These are phyloP conservation scores for Aporophyla lueneburgensis DNA, from an alignment of 2,888 invertebrate species.

Conservation along the genomic window DNA sequence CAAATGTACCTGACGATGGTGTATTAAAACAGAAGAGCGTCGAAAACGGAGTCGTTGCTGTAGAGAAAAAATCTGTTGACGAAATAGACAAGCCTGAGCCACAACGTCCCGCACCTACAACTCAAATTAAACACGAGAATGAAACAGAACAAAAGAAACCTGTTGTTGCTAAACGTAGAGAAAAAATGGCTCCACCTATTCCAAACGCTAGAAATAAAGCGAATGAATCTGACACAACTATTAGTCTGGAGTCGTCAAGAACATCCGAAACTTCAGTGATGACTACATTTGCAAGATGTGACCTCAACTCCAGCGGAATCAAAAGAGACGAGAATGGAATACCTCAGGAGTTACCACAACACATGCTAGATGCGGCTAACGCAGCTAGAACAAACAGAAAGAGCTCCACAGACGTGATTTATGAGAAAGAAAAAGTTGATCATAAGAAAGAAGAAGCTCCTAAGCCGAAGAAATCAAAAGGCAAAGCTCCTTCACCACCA, in stretches of 20 bases:
- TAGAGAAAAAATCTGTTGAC: conserved; percentile 82
- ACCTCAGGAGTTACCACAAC: conserved; percentile 93
- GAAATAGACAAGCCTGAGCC: conserved; percentile 86
- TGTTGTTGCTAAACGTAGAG: conserved; percentile 89
- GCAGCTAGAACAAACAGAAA: conserved; percentile 93
- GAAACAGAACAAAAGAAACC: conserved; percentile 87
- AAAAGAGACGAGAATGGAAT: conserved; percentile 91
- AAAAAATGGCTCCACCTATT: conserved; percentile 88
- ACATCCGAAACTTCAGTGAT: conserved; percentile 79
- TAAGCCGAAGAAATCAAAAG: conserved; percentile 92
- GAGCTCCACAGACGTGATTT: conserved; percentile 83
- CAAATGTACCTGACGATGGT: conserved; percentile 89
- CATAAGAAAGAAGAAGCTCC: conserved; percentile 81
- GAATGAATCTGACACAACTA: conserved; percentile 82
- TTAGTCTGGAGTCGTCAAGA: conserved; percentile 79
- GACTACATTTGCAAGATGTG: conserved; percentile 83
- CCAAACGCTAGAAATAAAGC: conserved; percentile 86
- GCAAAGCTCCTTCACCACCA: conserved; percentile 94
- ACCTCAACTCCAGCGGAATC: conserved; percentile 91
- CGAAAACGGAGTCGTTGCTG: conserved; percentile 83
- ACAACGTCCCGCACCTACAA: conserved; percentile 77
- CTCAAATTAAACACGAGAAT: conserved; percentile 89
- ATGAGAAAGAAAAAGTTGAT: conserved; percentile 80
- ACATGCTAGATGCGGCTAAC: conserved; percentile 93
- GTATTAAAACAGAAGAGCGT: conserved; percentile 86